Conservation (phyloP, 2,888 invertebrate species). For the Palloptera scutellata region DNA sequence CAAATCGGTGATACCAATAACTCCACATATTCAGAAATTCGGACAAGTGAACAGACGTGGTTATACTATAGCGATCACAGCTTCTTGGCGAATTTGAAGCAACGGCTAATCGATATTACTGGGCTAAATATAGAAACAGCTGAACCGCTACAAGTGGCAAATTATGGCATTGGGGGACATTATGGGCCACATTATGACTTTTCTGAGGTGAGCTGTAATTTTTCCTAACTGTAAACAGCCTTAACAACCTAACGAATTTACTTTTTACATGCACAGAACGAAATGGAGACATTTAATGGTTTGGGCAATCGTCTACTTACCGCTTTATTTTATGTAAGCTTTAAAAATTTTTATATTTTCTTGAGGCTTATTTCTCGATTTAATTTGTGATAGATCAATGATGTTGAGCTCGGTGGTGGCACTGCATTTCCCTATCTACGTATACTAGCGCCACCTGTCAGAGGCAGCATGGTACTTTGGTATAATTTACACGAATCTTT, state of each 20-base stretch:
- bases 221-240: not conserved
- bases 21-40: conserved; percentile 21
- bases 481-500: conserved; percentile 87
- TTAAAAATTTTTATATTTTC: not conserved
- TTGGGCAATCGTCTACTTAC: conserved; percentile 42
- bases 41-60: conserved; percentile 40
- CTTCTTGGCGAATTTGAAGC: conserved; percentile 32
- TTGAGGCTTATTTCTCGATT: not conserved
- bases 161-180: conserved; percentile 44
- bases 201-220: conserved; percentile 18
- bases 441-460: conserved; percentile 82
- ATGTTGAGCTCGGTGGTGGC: conserved; percentile 80
- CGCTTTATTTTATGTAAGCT: conserved; percentile 43
- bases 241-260: not conserved
- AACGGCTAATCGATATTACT: conserved; percentile 42
- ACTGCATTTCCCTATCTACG: conserved; percentile 91
- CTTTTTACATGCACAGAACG: conserved; percentile 29
- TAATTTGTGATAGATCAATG: conserved; percentile 31
- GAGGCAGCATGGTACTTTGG: conserved; percentile 92
- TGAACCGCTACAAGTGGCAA: conserved; percentile 39
- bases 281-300: conserved; percentile 11
- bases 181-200: conserved; percentile 42
- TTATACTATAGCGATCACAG: conserved; percentile 23
- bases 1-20: conserved; percentile 31
- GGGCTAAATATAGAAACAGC: conserved; percentile 40